Conservation (phyloP, 1,140 invertebrate species). For the Drosophila baimaii region DNA sequence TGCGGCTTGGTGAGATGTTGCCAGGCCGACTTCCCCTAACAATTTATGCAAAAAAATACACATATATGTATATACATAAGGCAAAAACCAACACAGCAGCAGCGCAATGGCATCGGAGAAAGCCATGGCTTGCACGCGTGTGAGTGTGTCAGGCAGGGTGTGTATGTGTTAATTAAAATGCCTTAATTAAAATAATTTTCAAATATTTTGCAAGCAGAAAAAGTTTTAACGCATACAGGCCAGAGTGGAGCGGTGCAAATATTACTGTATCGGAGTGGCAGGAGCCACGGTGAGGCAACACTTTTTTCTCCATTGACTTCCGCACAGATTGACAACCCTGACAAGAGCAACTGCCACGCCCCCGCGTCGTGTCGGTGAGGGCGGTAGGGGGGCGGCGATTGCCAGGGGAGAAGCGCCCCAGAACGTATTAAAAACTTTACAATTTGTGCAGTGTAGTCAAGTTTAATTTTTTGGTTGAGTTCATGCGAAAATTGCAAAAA, state of each 20-base stretch:
- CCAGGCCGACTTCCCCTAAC: slow-evolving; percentile 28
- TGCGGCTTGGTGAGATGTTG: slow-evolving; percentile 53
- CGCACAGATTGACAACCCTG: slow-evolving; percentile 70
- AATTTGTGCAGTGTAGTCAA: slow-evolving; percentile 77
- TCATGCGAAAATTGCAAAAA: slow-evolving; percentile 82
- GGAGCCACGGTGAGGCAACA: slow-evolving; percentile 10
- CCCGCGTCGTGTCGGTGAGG: slow-evolving; percentile 16
- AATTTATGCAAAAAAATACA: slow-evolving; percentile 66
- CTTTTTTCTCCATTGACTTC: slow-evolving; percentile 65
- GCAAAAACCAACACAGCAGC: slow-evolving; percentile 17
- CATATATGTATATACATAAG: slow-evolving; percentile 1
- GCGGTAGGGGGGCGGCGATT: not conserved
- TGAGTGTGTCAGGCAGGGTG: slow-evolving; percentile 36
- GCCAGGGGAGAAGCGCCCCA: slow-evolving; percentile 23
- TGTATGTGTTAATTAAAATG: slow-evolving; percentile 76
- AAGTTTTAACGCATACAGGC: slow-evolving; percentile 35
- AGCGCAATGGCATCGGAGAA: slow-evolving; percentile 21
- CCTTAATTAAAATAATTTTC: slow-evolving; percentile 78
- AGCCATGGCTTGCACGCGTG: slow-evolving; percentile 10
- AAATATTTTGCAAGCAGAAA: slow-evolving; percentile 60
- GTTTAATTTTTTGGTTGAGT: slow-evolving; percentile 82
- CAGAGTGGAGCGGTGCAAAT: slow-evolving; percentile 27
- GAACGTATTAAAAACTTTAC: slow-evolving; percentile 82
- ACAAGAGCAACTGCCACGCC: slow-evolving; percentile 54
- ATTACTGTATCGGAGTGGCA: slow-evolving; percentile 32